These are phyloP conservation scores for Lysiphlebus fabarum DNA, from an alignment of 1,140 invertebrate species.

Conservation along the genomic window DNA sequence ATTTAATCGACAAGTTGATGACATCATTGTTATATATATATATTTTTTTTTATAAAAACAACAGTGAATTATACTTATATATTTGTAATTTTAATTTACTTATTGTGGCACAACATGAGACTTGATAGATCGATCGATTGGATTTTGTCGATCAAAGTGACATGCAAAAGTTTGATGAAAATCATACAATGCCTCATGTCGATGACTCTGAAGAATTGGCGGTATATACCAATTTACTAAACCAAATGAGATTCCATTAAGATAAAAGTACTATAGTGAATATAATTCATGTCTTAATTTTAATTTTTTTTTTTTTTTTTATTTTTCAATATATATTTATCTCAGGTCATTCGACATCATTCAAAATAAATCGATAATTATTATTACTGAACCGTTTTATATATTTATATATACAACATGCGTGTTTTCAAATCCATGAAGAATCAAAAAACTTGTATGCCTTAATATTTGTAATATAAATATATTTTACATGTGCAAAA, in stretches of 20 bases:
- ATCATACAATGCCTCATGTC: conserved; percentile 13
- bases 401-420: too few relatives aligned
- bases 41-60: too few relatives aligned
- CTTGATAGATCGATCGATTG: neutral
- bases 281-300: neutral
- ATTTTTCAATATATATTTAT: conserved; percentile 1
- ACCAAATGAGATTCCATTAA: conserved; percentile 26
- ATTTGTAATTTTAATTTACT: too few relatives aligned
- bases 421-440: too few relatives aligned
- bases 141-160: conserved; percentile 2
- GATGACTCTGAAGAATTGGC: conserved; percentile 15
- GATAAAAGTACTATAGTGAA: conserved; percentile 18
- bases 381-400: too few relatives aligned
- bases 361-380: neutral
- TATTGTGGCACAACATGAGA: too few relatives aligned
- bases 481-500: too few relatives aligned
- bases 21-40: too few relatives aligned
- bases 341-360: neutral
- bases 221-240: conserved; percentile 11
- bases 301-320: neutral
- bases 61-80: too few relatives aligned
- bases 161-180: conserved; percentile 7
- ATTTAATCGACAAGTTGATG: too few relatives aligned
- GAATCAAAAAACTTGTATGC: too few relatives aligned
- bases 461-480: too few relatives aligned